Conservation (phyloP, 2,113 vertebrate species). For the Laticauda laticaudata region DNA sequence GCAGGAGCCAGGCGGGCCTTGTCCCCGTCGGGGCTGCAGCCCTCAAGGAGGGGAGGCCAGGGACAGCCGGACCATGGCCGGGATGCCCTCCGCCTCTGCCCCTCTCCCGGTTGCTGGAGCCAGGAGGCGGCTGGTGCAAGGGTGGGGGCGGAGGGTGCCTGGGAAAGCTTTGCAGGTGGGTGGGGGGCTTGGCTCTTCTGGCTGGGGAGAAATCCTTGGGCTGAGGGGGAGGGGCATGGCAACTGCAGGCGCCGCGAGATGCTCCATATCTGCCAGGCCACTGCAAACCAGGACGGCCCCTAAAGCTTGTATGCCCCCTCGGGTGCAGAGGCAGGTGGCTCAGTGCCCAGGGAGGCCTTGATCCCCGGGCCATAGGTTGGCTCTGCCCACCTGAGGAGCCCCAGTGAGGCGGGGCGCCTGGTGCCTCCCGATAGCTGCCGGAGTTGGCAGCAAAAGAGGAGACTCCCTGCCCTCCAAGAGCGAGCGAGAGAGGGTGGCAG, state of each 20-base stretch:
- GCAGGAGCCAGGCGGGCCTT: background rate
- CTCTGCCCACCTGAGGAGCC: background rate
- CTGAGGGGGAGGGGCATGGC: background rate
- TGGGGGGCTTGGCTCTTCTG: accelerated
- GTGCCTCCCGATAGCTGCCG: too few relatives aligned
- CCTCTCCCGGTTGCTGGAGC: accelerated
- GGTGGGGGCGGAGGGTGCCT: background rate
- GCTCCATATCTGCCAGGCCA: background rate
- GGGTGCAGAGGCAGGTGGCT: too few relatives aligned
- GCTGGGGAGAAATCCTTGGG: background rate
- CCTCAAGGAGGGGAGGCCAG: background rate
- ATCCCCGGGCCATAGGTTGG: too few relatives aligned
- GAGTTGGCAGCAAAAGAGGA: too few relatives aligned
- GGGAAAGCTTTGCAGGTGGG: background rate
- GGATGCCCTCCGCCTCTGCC: background rate
- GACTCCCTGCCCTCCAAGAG: too few relatives aligned
- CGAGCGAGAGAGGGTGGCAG: too few relatives aligned
- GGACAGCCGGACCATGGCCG: background rate
- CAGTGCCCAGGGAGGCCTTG: background rate
- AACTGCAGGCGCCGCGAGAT: background rate
- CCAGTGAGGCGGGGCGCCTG: background rate
- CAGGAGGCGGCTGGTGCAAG: background rate
- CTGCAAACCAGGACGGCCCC: background rate
- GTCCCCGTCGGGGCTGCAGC: background rate
- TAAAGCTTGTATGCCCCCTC: accelerated